phyloP scores from a whole-genome alignment of 2,797 vertebrate genomes.

The Cynodonichthys magdalenae region DNA sequence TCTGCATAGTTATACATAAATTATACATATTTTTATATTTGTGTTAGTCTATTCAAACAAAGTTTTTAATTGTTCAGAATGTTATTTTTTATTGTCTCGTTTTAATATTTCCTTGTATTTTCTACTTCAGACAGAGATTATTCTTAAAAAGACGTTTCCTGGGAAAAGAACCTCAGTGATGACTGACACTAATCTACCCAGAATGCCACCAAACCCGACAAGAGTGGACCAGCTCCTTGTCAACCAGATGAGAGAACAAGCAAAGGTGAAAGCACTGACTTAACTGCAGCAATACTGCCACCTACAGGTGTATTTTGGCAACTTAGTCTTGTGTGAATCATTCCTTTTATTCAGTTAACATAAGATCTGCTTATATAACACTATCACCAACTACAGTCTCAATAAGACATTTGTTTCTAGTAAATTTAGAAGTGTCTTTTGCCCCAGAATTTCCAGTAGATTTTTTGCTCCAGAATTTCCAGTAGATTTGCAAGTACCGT shows the following conservation, averaged over 20 bases:
- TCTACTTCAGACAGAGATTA: constrained; percentile 84
- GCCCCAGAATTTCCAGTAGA: no score
- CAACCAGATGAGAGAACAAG: constrained; percentile 89
- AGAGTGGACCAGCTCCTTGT: constrained; percentile 90
- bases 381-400: neutral
- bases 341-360: neutral
- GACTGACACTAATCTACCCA: constrained; percentile 80
- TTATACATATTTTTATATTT: neutral
- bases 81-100: neutral
- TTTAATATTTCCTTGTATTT: constrained; percentile 1
- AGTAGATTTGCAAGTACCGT: no score
- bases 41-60: neutral
- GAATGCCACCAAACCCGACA: constrained; percentile 85
- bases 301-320: constrained; percentile 32
- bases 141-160: constrained; percentile 85
- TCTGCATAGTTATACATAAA: neutral
- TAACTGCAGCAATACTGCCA: constrained; percentile 29
- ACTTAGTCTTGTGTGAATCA: neutral
- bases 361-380: no score
- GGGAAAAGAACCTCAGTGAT: constrained; percentile 81
- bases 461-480: no score
- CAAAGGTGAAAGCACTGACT: constrained; percentile 82
- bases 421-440: no score
- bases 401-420: no score
- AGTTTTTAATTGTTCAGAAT: neutral